Percentiles rank a stretch among this genome's conserved stretches.
Evolutionary conservation across 2,797 vertebrate species (phyloP).

Genomic region (Danio tinwini): DNA sequence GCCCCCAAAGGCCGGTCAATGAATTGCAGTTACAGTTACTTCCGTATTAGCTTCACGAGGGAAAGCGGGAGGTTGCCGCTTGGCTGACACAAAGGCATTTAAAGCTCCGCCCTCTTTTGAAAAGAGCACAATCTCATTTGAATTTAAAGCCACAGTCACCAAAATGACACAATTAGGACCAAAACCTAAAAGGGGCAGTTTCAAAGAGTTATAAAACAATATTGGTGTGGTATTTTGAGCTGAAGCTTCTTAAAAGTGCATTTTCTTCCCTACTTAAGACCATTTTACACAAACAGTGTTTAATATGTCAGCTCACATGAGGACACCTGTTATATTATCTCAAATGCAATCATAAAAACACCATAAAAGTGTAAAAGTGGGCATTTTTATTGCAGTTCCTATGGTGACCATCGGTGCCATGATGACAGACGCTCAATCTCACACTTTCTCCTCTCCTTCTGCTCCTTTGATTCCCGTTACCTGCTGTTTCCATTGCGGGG

Average conservation of each 20-base stretch:
- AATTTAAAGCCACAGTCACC: no score
- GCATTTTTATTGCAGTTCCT: neutral
- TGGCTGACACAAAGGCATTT: no score
- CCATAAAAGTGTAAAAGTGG: slow-evolving; percentile 18
- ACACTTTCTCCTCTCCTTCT: slow-evolving; percentile 31
- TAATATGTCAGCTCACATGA: neutral
- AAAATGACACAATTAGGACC: no score
- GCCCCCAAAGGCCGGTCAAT: no score
- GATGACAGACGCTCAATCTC: slow-evolving; percentile 1
- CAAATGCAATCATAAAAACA: slow-evolving; percentile 7
- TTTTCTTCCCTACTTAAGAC: neutral
- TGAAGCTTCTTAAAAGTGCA: neutral
- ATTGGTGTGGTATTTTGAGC: no score
- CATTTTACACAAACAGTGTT: neutral
- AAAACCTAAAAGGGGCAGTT: no score
- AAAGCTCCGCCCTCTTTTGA: no score
- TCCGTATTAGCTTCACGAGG: no score
- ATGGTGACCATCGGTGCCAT: neutral
- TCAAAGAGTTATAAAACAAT: no score
- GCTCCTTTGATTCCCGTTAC: slow-evolving; percentile 41
- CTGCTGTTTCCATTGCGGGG: slow-evolving; percentile 46
- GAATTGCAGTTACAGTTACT: no score
- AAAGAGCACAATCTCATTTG: no score
- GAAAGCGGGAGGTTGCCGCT: no score
- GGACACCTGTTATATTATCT: neutral